Base-by-base conservation (phyloP, 2,888 invertebrate species). In the Autographa pulchrina region DNA sequence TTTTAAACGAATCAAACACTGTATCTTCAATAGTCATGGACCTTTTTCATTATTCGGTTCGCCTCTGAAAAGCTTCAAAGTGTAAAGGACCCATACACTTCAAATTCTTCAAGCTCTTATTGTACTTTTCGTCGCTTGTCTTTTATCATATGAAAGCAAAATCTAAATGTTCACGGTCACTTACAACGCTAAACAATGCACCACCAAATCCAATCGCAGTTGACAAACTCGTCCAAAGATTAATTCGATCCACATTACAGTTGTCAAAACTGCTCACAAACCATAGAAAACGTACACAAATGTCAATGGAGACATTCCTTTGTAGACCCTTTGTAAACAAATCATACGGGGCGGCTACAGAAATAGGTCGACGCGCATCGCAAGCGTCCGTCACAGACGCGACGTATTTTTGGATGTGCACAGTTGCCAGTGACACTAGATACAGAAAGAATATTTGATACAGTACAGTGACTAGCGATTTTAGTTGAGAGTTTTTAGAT, bases 271-370 rank as follows among this genome's bases (percentile, higher is more conserved):
- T 73, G 48, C 65, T 72, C 64, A 79, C 68, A 72, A 68, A 75
- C 70, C 70, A 77, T 75, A 74, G 54, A 63, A 73, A 74, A 68
- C 63, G 43, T 77, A 72, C 68, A 77, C 77, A 81, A 72, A 72
- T 74, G 79, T 78, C 78, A 79, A 78, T 80, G 71, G 59, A 68
- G 72, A 79, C 75, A 85, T 86, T 85, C 84, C 83, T 87, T 85
- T 86, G 87, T 86, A 76, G 71, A 81, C 82, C 87, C 88, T 90
- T 89, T 88, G 90, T 90, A 90, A 90, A 91, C 91, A 92, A 89
- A 90, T 85, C 86, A 84, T 74, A 82, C 74, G 71, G 79, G 73
- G 72, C 65, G 60, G 65, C 59, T 74, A 76, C 86, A 84, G 80
- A 91, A 90, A 90, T 90, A 90, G 90, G 90, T 85, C 88, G 86